Conservation (phyloP, 2,888 invertebrate genomes). For the Priapulus caudatus region DNA sequence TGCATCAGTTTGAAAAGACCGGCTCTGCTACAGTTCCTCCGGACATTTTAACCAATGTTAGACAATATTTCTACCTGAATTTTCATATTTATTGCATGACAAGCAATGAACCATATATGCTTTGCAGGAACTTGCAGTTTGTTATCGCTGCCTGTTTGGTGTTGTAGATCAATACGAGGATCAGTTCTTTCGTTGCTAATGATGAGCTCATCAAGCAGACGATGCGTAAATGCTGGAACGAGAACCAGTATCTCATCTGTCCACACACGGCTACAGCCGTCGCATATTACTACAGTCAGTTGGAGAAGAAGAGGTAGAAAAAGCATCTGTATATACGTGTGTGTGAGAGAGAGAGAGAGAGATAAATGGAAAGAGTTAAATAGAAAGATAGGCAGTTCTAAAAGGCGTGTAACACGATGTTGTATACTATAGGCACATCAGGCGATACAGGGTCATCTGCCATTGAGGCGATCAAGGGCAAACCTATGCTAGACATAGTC, state of each 20-base stretch:
- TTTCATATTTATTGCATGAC: too few species aligned
- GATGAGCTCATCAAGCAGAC: slow-evolving; percentile 33
- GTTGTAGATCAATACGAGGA: too few species aligned
- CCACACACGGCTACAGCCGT: slow-evolving; percentile 41
- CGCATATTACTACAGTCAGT: slow-evolving; percentile 27
- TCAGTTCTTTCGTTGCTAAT: slow-evolving; percentile 24
- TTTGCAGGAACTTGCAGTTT: too few species aligned
- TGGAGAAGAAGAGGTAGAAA: too few species aligned
- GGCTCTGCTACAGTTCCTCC: not conserved
- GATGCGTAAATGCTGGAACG: slow-evolving; percentile 34
- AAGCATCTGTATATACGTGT: too few species aligned
- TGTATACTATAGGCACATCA: slow-evolving; percentile 36
- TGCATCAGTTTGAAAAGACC: not conserved
- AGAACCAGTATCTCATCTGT: slow-evolving; percentile 38
- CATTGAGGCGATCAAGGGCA: slow-evolving; percentile 39
- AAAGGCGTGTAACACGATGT: too few species aligned
- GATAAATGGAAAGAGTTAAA: too few species aligned
- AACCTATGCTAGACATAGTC: slow-evolving; percentile 38
- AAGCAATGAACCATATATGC: too few species aligned
- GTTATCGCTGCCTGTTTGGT: too few species aligned
- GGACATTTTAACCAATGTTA: not conserved
- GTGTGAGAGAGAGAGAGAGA: too few species aligned
- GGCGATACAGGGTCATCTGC: slow-evolving; percentile 45
- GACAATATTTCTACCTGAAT: too few species aligned
- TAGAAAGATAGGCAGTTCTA: too few species aligned